phyloP scores from a whole-genome alignment of 2,888 invertebrate genomes.

The Dasysyrphus albostriatus region DNA sequence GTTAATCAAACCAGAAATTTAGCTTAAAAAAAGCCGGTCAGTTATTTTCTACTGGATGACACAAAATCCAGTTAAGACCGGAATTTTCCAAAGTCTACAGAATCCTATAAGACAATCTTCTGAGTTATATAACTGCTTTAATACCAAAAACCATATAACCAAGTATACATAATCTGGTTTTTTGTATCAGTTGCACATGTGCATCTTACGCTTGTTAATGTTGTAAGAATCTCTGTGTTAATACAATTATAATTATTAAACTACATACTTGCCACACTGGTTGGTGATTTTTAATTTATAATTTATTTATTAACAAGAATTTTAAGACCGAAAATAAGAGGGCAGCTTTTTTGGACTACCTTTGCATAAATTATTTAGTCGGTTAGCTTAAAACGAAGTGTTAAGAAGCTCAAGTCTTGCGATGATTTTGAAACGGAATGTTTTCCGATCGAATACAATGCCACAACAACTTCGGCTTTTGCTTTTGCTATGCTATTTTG shows the following conservation, averaged over 20 bases:
- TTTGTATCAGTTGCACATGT: constrained; percentile 46
- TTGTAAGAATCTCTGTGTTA: constrained; percentile 55
- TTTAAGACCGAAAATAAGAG: background rate
- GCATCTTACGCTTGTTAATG: constrained; percentile 42
- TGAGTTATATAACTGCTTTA: constrained; percentile 56
- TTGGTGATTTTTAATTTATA: constrained; percentile 20
- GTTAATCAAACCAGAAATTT: constrained; percentile 27
- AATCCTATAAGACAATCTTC: constrained; percentile 5
- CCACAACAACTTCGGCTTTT: constrained; percentile 22
- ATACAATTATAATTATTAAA: constrained; percentile 20
- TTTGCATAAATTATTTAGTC: background rate
- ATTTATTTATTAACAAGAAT: constrained; percentile 23
- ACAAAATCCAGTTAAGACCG: constrained; percentile 38
- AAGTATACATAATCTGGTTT: background rate
- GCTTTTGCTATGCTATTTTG: constrained; percentile 41
- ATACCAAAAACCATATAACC: constrained; percentile 25
- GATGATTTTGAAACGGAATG: constrained; percentile 19
- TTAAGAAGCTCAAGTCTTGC: background rate
- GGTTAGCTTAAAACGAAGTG: background rate
- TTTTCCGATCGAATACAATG: constrained; percentile 17
- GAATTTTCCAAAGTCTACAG: constrained; percentile 29
- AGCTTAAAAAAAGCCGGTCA: constrained; percentile 53
- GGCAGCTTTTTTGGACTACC: background rate
- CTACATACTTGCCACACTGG: constrained; percentile 1
- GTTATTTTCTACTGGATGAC: constrained; percentile 32